Conservation (phyloP, 1,140 invertebrate genomes). For the Drosophila azteca region DNA sequence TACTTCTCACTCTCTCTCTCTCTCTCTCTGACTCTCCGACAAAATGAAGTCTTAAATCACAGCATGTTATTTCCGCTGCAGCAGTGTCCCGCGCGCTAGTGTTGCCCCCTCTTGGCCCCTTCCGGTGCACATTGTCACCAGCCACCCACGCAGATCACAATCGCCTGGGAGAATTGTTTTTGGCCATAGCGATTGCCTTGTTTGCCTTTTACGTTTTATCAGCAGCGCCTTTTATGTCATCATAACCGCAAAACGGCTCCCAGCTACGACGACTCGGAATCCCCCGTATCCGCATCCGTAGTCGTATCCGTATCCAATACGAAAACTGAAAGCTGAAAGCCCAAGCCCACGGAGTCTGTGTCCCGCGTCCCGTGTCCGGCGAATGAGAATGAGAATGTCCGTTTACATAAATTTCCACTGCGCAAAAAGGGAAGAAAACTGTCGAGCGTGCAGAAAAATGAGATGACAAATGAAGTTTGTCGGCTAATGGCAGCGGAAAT, state of each 20-base stretch:
- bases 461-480: slow-evolving; percentile 82
- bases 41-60: slow-evolving; percentile 83
- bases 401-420: slow-evolving; percentile 79
- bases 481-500: slow-evolving; percentile 81
- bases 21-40: slow-evolving; percentile 23
- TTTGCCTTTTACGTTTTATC: slow-evolving; percentile 70
- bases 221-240: slow-evolving; percentile 78
- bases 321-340: slow-evolving; percentile 1
- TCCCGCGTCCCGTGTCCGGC: slow-evolving; percentile 21
- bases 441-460: slow-evolving; percentile 81
- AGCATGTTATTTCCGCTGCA: slow-evolving; percentile 81
- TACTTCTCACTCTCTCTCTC: too few relatives aligned
- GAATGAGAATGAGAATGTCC: slow-evolving; percentile 71
- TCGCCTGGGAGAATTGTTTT: slow-evolving; percentile 66
- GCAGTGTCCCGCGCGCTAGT: slow-evolving; percentile 8
- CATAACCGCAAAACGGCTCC: slow-evolving; percentile 70
- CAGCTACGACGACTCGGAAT: slow-evolving; percentile 16
- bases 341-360: slow-evolving; percentile 29
- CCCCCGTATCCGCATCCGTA: slow-evolving; percentile 10
- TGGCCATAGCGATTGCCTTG: slow-evolving; percentile 59
- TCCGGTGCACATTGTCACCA: slow-evolving; percentile 15
- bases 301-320: not conserved
- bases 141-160: slow-evolving; percentile 52
- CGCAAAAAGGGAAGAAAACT: slow-evolving; percentile 72
- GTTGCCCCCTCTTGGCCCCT: slow-evolving; percentile 3